Conservation (phyloP, 2,797 vertebrate species). For the Rallus crepitans region DNA sequence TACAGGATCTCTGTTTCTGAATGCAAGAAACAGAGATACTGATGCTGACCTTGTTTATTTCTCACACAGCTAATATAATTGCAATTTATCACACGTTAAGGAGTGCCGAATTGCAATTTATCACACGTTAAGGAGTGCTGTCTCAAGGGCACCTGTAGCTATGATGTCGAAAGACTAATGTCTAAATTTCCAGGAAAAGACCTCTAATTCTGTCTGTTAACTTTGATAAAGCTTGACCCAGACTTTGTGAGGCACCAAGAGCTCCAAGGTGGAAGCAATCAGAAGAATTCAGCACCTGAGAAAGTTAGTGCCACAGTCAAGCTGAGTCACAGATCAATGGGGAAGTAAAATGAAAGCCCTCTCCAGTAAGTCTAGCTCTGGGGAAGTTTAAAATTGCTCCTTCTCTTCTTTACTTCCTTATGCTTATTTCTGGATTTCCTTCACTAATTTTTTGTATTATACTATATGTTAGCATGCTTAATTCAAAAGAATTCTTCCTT, state of each 20-base stretch:
- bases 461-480: background rate
- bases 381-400: slow-evolving; percentile 17
- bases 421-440: background rate
- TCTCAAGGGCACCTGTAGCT: background rate
- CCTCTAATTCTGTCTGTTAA: background rate
- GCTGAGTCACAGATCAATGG: background rate
- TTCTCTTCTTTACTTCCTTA: slow-evolving; percentile 47
- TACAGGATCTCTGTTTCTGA: background rate
- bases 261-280: background rate
- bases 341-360: background rate
- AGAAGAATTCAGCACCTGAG: background rate
- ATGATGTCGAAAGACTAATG: background rate
- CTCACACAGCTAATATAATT: background rate
- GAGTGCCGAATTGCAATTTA: background rate
- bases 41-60: background rate
- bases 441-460: background rate
- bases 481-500: background rate
- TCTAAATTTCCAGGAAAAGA: background rate
- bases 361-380: background rate
- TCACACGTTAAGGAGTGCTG: background rate
- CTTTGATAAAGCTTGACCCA: background rate
- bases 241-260: background rate
- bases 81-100: background rate
- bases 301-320: background rate
- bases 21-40: background rate